phyloP scores from a whole-genome alignment of 1,140 invertebrate species.

The Drosophila athabasca region DNA sequence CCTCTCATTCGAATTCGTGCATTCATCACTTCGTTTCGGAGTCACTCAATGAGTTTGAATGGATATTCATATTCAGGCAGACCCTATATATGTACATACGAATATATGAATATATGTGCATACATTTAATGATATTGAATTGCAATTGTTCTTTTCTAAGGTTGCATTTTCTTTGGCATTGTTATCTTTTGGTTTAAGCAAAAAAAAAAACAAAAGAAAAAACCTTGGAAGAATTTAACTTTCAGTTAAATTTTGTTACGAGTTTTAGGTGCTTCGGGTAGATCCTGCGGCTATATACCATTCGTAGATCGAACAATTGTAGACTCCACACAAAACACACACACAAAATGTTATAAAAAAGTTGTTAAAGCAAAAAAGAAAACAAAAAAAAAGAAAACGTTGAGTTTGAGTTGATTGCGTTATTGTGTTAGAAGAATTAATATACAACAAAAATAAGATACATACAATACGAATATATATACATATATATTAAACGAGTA shows the following conservation, averaged over 20 bases:
- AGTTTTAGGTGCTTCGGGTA: conserved; percentile 6
- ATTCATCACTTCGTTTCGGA: too few species aligned
- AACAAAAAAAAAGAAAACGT: background rate
- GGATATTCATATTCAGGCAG: background rate
- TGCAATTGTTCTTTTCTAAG: conserved; percentile 40
- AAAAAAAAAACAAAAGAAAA: conserved; percentile 19
- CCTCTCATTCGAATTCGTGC: too few species aligned
- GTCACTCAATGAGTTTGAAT: too few species aligned
- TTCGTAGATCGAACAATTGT: background rate
- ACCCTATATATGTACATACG: conserved; percentile 9
- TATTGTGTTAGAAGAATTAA: conserved; percentile 21
- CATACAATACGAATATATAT: background rate
- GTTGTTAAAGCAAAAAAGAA: conserved; percentile 24
- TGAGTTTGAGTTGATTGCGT: conserved; percentile 13
- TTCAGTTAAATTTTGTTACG: background rate
- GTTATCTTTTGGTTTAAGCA: background rate
- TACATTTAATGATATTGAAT: conserved; percentile 22
- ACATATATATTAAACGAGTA: conserved; percentile 22
- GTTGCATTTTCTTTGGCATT: background rate
- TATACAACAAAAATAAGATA: conserved; percentile 11
- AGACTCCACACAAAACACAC: background rate
- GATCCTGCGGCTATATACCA: conserved; percentile 20
- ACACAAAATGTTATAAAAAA: conserved; percentile 25
- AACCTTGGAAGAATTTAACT: background rate
- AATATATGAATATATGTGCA: conserved; percentile 9